Percentiles rank a stretch among this genome's conserved stretches.
These are phyloP conservation scores for Heliocidaris tuberculata DNA, from an alignment of 35 echinoderm and acorn worm genomes.

Conservation along the genomic window DNA sequence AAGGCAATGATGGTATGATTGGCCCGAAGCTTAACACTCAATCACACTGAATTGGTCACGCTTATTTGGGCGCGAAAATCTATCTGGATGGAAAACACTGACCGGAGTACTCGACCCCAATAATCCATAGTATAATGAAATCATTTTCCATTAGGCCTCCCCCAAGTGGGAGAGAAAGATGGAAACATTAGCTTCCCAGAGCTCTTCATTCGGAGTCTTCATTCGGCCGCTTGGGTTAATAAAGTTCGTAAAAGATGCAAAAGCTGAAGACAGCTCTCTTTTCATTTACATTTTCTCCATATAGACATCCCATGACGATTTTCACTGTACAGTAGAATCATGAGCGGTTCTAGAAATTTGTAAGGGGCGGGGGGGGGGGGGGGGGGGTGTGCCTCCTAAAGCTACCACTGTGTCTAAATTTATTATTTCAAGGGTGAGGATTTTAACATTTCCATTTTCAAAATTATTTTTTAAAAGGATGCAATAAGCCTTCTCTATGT, in stretches of 20 bases:
- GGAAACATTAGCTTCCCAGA: neutral
- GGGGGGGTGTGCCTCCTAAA: too few relatives aligned
- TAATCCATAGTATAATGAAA: neutral
- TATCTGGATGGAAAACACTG: neutral
- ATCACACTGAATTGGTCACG: neutral
- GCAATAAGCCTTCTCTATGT: too few relatives aligned
- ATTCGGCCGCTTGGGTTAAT: neutral
- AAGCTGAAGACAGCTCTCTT: neutral
- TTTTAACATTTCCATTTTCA: too few relatives aligned
- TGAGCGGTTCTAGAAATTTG: too few relatives aligned
- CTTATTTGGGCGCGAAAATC: neutral
- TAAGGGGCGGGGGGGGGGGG: too few relatives aligned
- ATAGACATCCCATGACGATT: too few relatives aligned
- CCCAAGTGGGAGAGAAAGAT: neutral
- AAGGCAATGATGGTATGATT: neutral
- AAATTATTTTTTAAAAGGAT: too few relatives aligned
- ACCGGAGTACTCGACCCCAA: neutral
- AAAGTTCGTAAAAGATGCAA: neutral
- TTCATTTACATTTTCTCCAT: neutral
- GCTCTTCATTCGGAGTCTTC: neutral
- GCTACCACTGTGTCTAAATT: too few relatives aligned
- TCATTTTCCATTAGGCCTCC: neutral
- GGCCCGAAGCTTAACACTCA: neutral
- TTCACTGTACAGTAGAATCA: too few relatives aligned
- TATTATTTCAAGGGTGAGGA: too few relatives aligned